Evolutionary conservation across 2,797 vertebrate genomes (phyloP).

Genomic region (Acomys russatus): DNA sequence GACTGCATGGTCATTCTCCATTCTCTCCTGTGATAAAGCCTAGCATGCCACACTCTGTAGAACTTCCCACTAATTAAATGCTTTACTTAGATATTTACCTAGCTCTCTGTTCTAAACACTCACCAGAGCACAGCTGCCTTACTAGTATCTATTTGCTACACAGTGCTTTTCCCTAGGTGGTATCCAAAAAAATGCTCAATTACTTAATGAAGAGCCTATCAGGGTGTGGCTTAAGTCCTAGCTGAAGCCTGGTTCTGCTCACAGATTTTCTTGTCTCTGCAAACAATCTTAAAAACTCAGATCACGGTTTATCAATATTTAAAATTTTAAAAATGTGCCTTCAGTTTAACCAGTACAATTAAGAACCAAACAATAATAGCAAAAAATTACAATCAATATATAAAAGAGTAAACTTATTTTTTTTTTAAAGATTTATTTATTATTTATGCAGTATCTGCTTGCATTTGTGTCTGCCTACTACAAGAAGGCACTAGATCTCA

Average conservation of each 20-base stretch:
- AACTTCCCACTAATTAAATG: background rate
- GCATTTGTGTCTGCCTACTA: too few relatives aligned
- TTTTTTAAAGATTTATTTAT: too few relatives aligned
- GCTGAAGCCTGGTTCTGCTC: constrained; percentile 5
- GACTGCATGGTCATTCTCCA: background rate
- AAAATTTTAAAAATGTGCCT: constrained; percentile 28
- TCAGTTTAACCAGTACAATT: constrained; percentile 34
- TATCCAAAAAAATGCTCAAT: background rate
- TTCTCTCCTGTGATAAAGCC: background rate
- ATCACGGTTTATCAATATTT: constrained; percentile 30
- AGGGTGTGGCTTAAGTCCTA: background rate
- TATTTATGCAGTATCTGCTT: too few relatives aligned
- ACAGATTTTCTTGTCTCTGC: constrained; percentile 33
- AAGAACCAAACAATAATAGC: background rate
- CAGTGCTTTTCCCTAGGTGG: background rate
- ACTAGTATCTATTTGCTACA: background rate
- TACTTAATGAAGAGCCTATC: background rate
- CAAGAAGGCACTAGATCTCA: too few relatives aligned
- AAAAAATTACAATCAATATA: constrained; percentile 50
- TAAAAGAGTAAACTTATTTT: constrained; percentile 31
- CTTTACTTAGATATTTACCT: background rate
- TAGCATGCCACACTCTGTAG: background rate
- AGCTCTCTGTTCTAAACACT: constrained; percentile 14
- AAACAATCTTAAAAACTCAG: constrained; percentile 61
- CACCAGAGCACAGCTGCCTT: background rate